Base-by-base conservation (phyloP, 2,797 vertebrate genomes). In the Mus caroli region DNA sequence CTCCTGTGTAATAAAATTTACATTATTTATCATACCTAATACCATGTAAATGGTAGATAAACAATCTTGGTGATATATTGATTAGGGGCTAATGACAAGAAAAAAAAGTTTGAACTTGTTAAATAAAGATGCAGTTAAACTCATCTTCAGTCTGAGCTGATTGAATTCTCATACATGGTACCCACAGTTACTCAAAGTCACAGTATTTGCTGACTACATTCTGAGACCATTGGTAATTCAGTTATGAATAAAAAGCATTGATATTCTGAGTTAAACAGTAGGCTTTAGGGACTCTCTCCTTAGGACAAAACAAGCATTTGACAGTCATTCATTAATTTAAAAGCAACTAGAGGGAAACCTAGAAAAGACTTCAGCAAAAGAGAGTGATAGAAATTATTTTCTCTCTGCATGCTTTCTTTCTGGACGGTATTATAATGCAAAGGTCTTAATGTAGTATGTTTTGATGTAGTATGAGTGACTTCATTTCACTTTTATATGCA, bases 281-380 rank as follows among this genome's bases (percentile, higher is more conserved):
- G 26, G 9, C 17, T 17, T 95, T 75, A 31, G 50, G 12, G 12
- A 43, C 11, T 28, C 54, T 28, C 40, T 86, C 87, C 85, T 73
- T 88, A 56, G 82, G 71, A 64, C 40, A 75, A 93, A 60, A 43
- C n/a, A 91, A 82, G 76, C 60, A 24, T 54, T 93, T 80, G 40
- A 69, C 76, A 7, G 26, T 46, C 24, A 88, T 82, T 75, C 24
- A 31, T 85, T 88, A 73, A 54, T 91, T 40, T 73, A 90, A 94
- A 96, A 69, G 75, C 24, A 87, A 56, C 9, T 87, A 37, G 83
- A 52, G n/a, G 71, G 34, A 82, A 73, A 86, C 58, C 64, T 78
- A 83, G 83, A 91, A 92, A 95, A 89, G 69, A 73, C 28, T 54
- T 73, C 82, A 62, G 4, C 52, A 82, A 82, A 75, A 91, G 24